Evolutionary conservation across 2,797 vertebrate species (phyloP), one percentile per base, ranked within the genome.

Genomic region (Scolopax rusticola): DNA sequence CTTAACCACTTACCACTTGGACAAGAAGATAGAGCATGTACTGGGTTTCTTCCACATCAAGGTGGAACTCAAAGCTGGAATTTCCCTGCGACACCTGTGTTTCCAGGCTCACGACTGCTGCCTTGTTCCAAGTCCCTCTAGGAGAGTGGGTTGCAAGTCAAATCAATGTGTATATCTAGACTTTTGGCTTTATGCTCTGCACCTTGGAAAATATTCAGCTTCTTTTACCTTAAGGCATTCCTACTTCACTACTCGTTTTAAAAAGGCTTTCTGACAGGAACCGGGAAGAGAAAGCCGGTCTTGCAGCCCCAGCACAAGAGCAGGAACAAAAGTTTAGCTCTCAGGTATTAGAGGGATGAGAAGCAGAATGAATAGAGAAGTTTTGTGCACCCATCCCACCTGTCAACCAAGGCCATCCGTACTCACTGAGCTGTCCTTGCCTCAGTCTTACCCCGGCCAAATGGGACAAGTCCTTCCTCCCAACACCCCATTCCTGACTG

Each of bases 1-100:
- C 33, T n/a, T 20, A 38, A 45, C 8, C 30, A 41, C 40, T 36
- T 20, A 17, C 14, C 47, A 23, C 41, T 27, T 0, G 1, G n/a
- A 69, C n/a, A 59, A 38, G 77, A 53, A 6, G 2, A 9, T 16
- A 7, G 3, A 61, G 38, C 1, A 1, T 6, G 10, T 45, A n/a
- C 12, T 16, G 24, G 12, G 23, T 45, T 80, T 73, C 28, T 43
- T 60, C 23, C 67, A 61, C 36, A 18, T 6, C 38, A 73, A 43
- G 33, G 40, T 48, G 38, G 43, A 69, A 63, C 10, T 53, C 15
- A 43, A 45, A 40, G 40, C 33, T 60, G 59, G 28, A 73, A 69
- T 43, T 40, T 54, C 47, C 50, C 50, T 81, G 10, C 15, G 43
- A 21, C 33, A 32, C 59, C 20, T 2, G 0, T 12, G 27, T 6